These are phyloP conservation scores for Spea bombifrons DNA, from an alignment of 2,113 vertebrate species.

Conservation along the genomic window DNA sequence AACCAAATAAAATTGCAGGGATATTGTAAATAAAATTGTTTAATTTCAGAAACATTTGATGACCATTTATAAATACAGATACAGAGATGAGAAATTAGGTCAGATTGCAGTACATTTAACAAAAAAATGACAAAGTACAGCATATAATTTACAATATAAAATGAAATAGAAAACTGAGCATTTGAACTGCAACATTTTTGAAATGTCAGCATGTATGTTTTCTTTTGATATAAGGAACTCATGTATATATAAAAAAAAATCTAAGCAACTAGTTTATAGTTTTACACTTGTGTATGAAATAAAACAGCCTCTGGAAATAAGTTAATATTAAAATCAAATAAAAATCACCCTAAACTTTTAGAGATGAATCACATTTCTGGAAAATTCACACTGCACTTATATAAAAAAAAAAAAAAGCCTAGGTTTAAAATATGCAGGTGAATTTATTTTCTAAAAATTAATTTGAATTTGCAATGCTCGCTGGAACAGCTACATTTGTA, in stretches of 20 bases:
- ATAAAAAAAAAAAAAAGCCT: not conserved
- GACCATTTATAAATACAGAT: constrained; percentile 81
- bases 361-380: not conserved
- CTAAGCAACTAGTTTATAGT: not conserved
- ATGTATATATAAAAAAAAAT: not conserved
- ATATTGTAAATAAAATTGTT: constrained; percentile 74
- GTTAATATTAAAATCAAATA: not conserved
- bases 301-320: not conserved
- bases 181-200: not conserved
- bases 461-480: too few species aligned
- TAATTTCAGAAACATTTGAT: constrained; percentile 77
- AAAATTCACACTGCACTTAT: too few species aligned
- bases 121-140: constrained; percentile 39
- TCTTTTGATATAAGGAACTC: not conserved
- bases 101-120: constrained; percentile 69
- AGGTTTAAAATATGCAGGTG: not conserved
- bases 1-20: too few species aligned
- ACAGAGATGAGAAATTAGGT: constrained; percentile 70
- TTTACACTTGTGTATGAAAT: not conserved
- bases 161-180: constrained; percentile 3
- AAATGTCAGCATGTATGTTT: not conserved
- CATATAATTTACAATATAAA: constrained; percentile 25
- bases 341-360: not conserved
- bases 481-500: too few species aligned
- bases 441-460: not conserved